Conservation (phyloP, 2,113 vertebrate genomes). For the Circaetus cinerascens region DNA sequence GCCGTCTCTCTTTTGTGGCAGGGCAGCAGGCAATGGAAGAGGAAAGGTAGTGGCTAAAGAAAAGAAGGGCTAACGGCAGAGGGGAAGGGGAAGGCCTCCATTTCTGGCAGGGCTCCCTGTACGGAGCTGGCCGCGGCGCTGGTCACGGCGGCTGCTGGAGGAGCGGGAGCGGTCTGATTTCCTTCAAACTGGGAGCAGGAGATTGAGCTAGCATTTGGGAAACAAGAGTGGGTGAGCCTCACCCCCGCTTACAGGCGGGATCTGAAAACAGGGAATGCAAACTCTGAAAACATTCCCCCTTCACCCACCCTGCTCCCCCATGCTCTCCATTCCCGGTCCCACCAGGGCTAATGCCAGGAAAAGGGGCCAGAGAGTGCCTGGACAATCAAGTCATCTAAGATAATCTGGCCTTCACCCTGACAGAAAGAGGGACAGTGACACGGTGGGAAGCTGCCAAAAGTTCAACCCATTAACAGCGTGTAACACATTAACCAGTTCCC, state of each 20-base stretch:
- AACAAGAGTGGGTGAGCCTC: not conserved
- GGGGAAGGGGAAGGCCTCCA: not conserved
- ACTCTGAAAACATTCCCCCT: not conserved
- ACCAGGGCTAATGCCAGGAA: not conserved
- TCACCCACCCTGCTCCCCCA: not conserved
- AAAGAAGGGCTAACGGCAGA: not conserved
- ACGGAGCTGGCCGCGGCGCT: not conserved
- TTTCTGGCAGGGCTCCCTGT: not conserved
- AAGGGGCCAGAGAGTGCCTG: not conserved
- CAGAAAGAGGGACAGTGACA: conserved; percentile 37
- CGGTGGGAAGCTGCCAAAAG: not conserved
- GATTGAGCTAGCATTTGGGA: not conserved
- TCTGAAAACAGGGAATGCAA: not conserved
- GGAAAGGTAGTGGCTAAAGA: not conserved
- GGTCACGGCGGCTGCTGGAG: not conserved
- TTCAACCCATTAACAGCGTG: conserved; percentile 18
- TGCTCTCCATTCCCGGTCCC: not conserved
- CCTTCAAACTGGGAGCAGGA: not conserved
- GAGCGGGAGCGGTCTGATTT: not conserved
- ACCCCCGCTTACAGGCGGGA: not conserved
- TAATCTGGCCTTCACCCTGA: conserved; percentile 35
- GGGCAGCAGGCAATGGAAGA: not conserved
- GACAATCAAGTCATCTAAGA: not conserved
- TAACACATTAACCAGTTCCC: conserved; percentile 53
- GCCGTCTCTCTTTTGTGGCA: not conserved